Conservation (phyloP, 1,140 invertebrate species). For the Saxidomus purpurata region DNA sequence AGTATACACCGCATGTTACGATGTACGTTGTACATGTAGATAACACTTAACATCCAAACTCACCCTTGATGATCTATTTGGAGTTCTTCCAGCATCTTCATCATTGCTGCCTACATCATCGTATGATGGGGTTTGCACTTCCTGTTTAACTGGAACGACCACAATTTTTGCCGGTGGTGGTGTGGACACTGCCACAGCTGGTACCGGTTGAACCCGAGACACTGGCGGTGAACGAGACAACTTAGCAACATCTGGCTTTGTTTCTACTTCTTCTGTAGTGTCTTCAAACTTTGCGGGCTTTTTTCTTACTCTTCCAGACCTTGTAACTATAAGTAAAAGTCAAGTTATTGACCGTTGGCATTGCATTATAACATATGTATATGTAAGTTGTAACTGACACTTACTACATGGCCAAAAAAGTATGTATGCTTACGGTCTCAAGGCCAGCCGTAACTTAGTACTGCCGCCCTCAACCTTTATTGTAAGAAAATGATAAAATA, state of each 20-base stretch:
- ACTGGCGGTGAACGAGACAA: constrained; percentile 15
- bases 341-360: background rate
- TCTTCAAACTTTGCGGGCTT: constrained; percentile 75
- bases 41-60: background rate
- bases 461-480: no score
- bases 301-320: constrained; percentile 73
- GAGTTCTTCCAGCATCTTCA: constrained; percentile 55
- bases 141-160: background rate
- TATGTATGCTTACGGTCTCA: no score
- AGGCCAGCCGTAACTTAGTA: no score
- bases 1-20: no score
- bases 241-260: constrained; percentile 56
- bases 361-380: background rate
- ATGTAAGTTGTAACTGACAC: background rate
- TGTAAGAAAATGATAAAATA: no score
- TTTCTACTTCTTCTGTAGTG: constrained; percentile 40
- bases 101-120: constrained; percentile 13
- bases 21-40: no score
- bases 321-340: constrained; percentile 64
- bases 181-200: background rate
- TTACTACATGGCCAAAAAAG: no score
- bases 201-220: background rate
- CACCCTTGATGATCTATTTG: constrained; percentile 33
- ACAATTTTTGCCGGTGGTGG: background rate
- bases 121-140: constrained; percentile 10